Percentiles rank a stretch among this genome's conserved stretches.
Evolutionary conservation across 2,888 invertebrate genomes (phyloP).

Genomic region (Spicauda simplicius): DNA sequence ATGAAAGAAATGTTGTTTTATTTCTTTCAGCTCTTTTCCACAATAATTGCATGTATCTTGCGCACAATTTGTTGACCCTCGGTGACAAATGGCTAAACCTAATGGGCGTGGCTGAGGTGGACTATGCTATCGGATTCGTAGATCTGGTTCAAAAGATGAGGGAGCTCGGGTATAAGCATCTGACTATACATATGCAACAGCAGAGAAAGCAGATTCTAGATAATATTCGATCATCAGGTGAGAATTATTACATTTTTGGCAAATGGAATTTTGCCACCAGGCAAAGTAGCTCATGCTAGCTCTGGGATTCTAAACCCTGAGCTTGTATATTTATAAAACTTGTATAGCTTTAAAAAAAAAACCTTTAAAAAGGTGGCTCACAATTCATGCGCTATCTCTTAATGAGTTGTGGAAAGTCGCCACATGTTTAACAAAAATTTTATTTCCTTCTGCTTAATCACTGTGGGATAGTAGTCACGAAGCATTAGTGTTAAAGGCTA

Average conservation of each 20-base stretch:
- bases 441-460: too few species aligned
- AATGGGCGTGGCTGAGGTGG: slow-evolving; percentile 81
- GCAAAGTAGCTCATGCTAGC: too few species aligned
- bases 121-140: slow-evolving; percentile 86
- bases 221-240: slow-evolving; percentile 90
- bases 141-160: slow-evolving; percentile 88
- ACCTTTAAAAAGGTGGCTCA: too few species aligned
- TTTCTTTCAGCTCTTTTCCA: slow-evolving; percentile 90
- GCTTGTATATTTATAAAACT: too few species aligned
- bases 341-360: too few species aligned
- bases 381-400: too few species aligned
- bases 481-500: too few species aligned
- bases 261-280: too few species aligned
- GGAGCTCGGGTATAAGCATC: slow-evolving; percentile 87
- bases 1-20: neutral
- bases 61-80: slow-evolving; percentile 88
- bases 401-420: too few species aligned
- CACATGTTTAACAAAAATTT: too few species aligned
- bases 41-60: slow-evolving; percentile 96
- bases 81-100: slow-evolving; percentile 88
- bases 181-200: slow-evolving; percentile 89
- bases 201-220: slow-evolving; percentile 91
- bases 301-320: too few species aligned
- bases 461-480: too few species aligned
- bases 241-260: slow-evolving; percentile 37